Conservation (phyloP, 2,797 vertebrate species). For the Eidolon dupreanum region DNA sequence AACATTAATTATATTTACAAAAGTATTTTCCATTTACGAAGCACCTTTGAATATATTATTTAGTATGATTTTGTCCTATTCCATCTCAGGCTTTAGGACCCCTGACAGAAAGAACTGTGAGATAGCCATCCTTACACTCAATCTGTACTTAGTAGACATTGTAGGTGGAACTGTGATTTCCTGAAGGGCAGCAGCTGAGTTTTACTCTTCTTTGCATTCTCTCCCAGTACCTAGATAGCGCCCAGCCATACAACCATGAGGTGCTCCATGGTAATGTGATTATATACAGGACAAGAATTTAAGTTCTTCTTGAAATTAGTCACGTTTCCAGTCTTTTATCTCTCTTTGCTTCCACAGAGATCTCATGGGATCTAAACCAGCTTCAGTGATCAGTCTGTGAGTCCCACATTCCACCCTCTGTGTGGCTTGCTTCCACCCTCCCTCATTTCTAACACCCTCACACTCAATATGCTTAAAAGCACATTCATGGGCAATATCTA, state of each 20-base stretch:
- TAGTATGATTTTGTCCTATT: background rate
- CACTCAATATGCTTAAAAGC: background rate
- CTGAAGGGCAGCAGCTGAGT: background rate
- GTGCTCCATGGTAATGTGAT: background rate
- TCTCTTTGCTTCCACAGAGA: background rate
- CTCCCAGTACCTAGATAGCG: background rate
- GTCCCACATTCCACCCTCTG: background rate
- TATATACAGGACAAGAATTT: background rate
- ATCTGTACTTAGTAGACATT: background rate
- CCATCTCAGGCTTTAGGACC: background rate
- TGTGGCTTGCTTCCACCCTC: background rate
- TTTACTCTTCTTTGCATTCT: background rate
- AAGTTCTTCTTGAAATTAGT: background rate
- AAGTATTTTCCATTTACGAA: background rate
- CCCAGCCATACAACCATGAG: background rate
- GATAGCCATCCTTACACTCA: background rate
- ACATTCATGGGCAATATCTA: background rate
- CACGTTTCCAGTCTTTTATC: background rate
- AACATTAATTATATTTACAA: background rate
- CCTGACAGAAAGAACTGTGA: background rate
- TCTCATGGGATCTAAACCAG: background rate
- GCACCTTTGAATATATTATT: background rate
- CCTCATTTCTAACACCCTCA: background rate
- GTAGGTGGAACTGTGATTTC: background rate
- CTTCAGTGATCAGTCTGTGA: background rate